Evolutionary conservation across 1,140 invertebrate species (phyloP).

Genomic region (Belonocnema kinseyi): DNA sequence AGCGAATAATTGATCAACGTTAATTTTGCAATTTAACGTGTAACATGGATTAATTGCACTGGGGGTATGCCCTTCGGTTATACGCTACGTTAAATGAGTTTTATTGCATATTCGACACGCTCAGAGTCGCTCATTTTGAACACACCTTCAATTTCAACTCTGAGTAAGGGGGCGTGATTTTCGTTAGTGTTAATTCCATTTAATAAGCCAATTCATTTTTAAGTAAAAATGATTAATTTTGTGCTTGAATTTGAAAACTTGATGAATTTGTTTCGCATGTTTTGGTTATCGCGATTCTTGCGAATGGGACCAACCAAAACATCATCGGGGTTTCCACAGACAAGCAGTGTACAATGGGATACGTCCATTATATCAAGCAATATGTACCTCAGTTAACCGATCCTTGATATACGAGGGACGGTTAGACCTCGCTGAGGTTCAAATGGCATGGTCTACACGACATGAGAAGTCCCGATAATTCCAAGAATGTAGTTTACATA

Average conservation of each 20-base stretch:
- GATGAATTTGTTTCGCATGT: background rate
- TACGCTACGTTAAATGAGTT: conserved; percentile 29
- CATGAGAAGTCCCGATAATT: no score
- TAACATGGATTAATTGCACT: conserved; percentile 54
- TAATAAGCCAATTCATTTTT: background rate
- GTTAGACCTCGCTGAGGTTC: conserved; percentile 40
- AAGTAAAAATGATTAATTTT: conserved; percentile 16
- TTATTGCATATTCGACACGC: conserved; percentile 19
- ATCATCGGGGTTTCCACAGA: conserved; percentile 8
- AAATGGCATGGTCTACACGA: no score
- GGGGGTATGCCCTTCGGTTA: conserved; percentile 42
- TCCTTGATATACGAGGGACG: conserved; percentile 57
- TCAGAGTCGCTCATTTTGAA: conserved; percentile 8
- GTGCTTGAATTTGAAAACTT: background rate
- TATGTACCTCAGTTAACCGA: conserved; percentile 30
- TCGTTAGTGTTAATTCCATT: no score
- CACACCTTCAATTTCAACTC: conserved; percentile 10
- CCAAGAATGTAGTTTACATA: no score
- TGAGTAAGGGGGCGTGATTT: no score
- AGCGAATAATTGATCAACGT: conserved; percentile 60
- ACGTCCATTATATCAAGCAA: background rate
- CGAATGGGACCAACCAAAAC: background rate
- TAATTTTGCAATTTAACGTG: conserved; percentile 63
- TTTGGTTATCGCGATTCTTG: background rate
- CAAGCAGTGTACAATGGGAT: background rate